Evolutionary conservation across 2,113 vertebrate species (phyloP).

Genomic region (Porphyrio hochstetteri): DNA sequence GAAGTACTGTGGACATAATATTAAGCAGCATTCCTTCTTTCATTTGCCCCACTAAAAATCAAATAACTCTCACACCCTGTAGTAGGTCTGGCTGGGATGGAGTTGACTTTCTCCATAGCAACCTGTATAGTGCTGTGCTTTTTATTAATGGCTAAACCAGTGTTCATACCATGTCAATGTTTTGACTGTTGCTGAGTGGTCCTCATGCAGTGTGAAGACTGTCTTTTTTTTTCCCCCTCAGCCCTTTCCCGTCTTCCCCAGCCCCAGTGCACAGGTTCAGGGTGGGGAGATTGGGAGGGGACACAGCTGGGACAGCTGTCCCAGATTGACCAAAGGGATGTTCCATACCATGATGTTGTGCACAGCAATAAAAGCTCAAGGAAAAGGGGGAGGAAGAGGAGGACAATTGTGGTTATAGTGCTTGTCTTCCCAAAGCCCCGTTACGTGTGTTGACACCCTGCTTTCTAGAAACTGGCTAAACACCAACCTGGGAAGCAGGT

Average conservation of each 20-base stretch:
- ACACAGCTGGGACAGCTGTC: background rate
- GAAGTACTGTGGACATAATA: background rate
- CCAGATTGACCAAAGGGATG: background rate
- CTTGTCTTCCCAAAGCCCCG: background rate
- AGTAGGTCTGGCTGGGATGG: background rate
- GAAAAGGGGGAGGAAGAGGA: background rate
- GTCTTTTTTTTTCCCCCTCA: background rate
- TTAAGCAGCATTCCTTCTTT: background rate
- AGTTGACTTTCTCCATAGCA: background rate
- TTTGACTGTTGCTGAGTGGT: background rate
- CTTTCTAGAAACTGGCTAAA: background rate
- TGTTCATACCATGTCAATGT: background rate
- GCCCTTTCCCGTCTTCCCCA: background rate
- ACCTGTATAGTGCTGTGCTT: background rate
- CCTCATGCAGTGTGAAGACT: background rate
- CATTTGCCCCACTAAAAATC: background rate
- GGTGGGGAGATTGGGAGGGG: background rate
- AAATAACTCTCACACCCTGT: background rate
- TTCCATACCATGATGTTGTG: background rate
- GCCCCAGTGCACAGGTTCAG: background rate
- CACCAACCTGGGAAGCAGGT: background rate
- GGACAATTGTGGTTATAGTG: accelerated
- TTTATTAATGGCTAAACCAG: background rate
- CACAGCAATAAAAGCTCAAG: background rate
- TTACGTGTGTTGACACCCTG: accelerated